phyloP scores from a whole-genome alignment of 2,113 vertebrate genomes.

The Chaetodon auriga region DNA sequence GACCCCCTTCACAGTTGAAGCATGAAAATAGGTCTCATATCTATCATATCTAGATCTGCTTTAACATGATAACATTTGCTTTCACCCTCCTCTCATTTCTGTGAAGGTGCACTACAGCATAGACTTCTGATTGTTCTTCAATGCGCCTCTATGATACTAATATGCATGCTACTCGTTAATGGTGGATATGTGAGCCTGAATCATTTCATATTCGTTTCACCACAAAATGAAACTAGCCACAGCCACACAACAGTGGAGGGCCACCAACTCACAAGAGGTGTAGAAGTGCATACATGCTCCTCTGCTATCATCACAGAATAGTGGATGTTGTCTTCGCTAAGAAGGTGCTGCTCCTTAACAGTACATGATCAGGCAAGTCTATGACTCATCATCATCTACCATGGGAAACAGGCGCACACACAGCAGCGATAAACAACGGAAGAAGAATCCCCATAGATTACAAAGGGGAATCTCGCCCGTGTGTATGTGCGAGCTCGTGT shows the following conservation, averaged over 20 bases:
- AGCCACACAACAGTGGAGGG: neutral
- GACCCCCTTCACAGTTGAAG: too few species aligned
- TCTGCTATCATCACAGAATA: constrained; percentile 22
- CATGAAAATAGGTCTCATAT: too few species aligned
- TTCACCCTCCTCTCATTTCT: too few species aligned
- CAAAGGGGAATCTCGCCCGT: constrained; percentile 54
- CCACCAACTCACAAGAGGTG: neutral
- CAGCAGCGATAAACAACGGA: constrained; percentile 72
- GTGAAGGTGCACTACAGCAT: too few species aligned
- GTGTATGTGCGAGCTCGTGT: constrained; percentile 1
- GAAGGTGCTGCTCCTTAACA: constrained; percentile 42
- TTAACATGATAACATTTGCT: too few species aligned
- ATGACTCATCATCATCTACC: constrained; percentile 65
- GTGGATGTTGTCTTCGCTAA: constrained; percentile 33
- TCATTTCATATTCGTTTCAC: neutral
- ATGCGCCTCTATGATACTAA: too few species aligned
- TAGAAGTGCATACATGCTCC: neutral
- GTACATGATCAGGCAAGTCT: constrained; percentile 76
- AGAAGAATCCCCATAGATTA: constrained; percentile 73
- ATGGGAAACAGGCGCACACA: constrained; percentile 53
- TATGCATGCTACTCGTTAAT: too few species aligned
- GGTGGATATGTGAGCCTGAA: too few species aligned
- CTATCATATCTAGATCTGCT: too few species aligned
- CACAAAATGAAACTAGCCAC: neutral
- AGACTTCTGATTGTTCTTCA: too few species aligned